Conservation (phyloP, 2,797 vertebrate species). For the Esox masquinongy region DNA sequence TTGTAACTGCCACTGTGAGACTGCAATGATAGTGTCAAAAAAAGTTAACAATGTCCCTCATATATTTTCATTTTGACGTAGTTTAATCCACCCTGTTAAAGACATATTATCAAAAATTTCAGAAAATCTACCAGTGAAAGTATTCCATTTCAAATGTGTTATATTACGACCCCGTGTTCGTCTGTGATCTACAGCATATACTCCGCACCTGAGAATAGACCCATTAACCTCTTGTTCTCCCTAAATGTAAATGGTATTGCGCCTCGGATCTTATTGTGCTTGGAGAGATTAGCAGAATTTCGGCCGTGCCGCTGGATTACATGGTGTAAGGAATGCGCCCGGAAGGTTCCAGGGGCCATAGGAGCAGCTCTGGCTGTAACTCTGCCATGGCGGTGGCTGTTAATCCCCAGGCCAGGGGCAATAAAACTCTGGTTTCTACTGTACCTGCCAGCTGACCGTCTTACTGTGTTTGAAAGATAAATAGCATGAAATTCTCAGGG, state of each 20-base stretch:
- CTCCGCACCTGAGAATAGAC: conserved; percentile 48
- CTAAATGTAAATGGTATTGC: conserved; percentile 57
- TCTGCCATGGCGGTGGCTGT: conserved; percentile 54
- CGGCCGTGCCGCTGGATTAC: conserved; percentile 67
- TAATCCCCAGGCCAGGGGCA: conserved; percentile 67
- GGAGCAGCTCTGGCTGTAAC: conserved; percentile 38
- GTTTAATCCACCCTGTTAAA: conserved; percentile 11
- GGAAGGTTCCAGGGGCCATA: conserved; percentile 54
- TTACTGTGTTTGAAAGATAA: conserved; percentile 64
- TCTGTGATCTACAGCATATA: conserved; percentile 39
- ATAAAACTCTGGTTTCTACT: conserved; percentile 81
- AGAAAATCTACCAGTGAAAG: neutral
- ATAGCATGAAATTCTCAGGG: conserved; percentile 78
- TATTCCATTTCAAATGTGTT: neutral
- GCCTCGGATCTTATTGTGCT: conserved; percentile 48
- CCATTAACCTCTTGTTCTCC: conserved; percentile 57
- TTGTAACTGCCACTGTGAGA: conserved; percentile 40
- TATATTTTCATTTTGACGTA: conserved; percentile 24
- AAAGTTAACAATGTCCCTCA: conserved; percentile 25
- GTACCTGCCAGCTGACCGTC: conserved; percentile 80
- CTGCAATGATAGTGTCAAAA: too few species aligned
- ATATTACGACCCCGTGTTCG: neutral
- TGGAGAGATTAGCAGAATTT: conserved; percentile 69
- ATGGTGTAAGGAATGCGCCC: conserved; percentile 73
- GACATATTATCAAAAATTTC: conserved; percentile 23